A percentile compares a stretch with the other conserved stretches of the same genome.
phyloP scores from a whole-genome alignment of 1,140 invertebrate genomes.

The Drosophila lacertosa region DNA sequence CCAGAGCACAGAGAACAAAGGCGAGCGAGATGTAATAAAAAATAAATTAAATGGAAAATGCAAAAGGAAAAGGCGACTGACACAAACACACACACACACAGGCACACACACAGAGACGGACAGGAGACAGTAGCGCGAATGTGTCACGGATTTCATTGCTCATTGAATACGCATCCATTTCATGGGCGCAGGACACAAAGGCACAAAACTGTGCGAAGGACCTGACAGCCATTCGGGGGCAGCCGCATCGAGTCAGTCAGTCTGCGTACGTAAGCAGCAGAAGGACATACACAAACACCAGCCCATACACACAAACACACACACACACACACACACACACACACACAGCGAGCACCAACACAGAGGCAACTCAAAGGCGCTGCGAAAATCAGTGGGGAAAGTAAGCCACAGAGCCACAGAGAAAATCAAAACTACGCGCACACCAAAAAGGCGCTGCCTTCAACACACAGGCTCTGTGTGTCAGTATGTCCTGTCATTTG shows the following conservation, averaged over 20 bases:
- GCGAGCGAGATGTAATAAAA: conserved; percentile 68
- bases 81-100: conserved; percentile 35
- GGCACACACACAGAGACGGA: conserved; percentile 16
- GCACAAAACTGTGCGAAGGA: conserved; percentile 44
- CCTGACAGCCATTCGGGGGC: conserved; percentile 68
- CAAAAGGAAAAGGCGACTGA: conserved; percentile 43
- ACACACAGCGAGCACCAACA: conserved; percentile 16
- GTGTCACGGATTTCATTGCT: conserved; percentile 82
- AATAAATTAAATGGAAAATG: conserved; percentile 83
- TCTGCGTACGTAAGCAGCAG: conserved; percentile 77
- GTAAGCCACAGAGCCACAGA: conserved; percentile 72
- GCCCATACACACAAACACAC: conserved; percentile 23
- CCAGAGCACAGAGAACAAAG: conserved; percentile 58
- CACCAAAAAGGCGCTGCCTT: conserved; percentile 68
- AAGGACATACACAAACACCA: conserved; percentile 45
- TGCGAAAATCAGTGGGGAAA: conserved; percentile 57
- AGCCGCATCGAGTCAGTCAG: conserved; percentile 81
- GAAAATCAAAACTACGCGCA: conserved; percentile 81
- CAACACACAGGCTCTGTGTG: conserved; percentile 25
- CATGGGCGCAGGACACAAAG: conserved; percentile 58
- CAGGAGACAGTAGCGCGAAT: conserved; percentile 64
- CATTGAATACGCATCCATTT: conserved; percentile 82
- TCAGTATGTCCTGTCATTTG: conserved; percentile 40
- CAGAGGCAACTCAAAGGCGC: conserved; percentile 42
- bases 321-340: conserved; percentile 35